Evolutionary conservation across 2,113 vertebrate genomes (phyloP).

Genomic region (Poeciliopsis prolifica): DNA sequence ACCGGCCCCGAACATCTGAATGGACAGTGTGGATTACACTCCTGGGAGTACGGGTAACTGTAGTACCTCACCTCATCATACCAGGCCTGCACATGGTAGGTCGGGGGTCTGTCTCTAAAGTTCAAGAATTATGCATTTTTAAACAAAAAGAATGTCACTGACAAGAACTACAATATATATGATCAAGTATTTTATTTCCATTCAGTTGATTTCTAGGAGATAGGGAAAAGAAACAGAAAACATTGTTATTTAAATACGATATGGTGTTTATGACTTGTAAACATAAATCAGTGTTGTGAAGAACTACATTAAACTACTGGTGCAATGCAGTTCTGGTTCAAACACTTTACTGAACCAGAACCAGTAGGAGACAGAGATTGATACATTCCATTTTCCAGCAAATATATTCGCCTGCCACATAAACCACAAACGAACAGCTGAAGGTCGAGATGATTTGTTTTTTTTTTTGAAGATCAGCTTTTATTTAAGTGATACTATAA

Average conservation of each 20-base stretch:
- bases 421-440: too few species aligned
- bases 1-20: constrained; percentile 96
- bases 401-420: too few species aligned
- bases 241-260: not conserved
- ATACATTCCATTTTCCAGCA: too few species aligned
- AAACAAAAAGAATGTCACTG: not conserved
- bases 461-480: too few species aligned
- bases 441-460: too few species aligned
- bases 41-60: constrained; percentile 91
- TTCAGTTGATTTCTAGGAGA: too few species aligned
- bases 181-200: too few species aligned
- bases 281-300: too few species aligned
- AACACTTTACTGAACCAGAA: constrained; percentile 82
- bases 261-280: not conserved
- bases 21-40: constrained; percentile 95
- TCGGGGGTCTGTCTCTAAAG: constrained; percentile 91
- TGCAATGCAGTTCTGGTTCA: constrained; percentile 42
- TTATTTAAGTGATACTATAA: too few species aligned
- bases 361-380: constrained; percentile 78
- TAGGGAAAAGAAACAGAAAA: not conserved
- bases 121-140: constrained; percentile 4
- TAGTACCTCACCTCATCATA: constrained; percentile 97
- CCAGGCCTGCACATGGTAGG: constrained; percentile 97
- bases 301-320: too few species aligned
- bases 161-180: not conserved